These are phyloP conservation scores for Pseudotriccus pelzelni DNA, from an alignment of 2,797 vertebrate species.

Conservation along the genomic window DNA sequence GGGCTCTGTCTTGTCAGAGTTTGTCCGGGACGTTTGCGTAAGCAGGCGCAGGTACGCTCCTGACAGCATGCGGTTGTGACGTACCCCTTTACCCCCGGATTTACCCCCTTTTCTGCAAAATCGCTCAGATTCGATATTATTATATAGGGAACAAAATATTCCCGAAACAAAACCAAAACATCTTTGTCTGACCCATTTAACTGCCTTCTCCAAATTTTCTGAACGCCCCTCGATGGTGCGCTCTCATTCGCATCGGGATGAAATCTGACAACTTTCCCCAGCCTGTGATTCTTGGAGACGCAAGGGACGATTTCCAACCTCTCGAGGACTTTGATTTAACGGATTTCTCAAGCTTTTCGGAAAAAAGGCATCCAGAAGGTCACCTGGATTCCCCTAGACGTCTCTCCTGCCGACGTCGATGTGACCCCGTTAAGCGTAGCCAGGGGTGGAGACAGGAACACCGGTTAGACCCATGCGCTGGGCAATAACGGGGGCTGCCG, in stretches of 20 bases:
- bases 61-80: background rate
- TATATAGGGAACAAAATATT: background rate
- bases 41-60: background rate
- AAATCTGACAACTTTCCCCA: background rate
- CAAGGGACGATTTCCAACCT: background rate
- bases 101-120: background rate
- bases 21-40: too few species aligned
- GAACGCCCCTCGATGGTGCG: background rate
- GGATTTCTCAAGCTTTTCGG: background rate
- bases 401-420: background rate
- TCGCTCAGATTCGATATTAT: background rate
- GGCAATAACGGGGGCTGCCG: background rate
- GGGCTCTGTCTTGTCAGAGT: background rate
- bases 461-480: accelerated
- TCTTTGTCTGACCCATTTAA: background rate
- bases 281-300: background rate
- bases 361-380: background rate
- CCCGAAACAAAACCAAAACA: background rate
- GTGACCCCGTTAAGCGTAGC: background rate
- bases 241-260: background rate
- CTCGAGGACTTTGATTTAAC: background rate
- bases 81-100: background rate
- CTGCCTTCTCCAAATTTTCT: background rate
- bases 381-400: background rate
- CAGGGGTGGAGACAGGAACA: background rate